These are phyloP conservation scores for Lasioglossum villosulum DNA, from an alignment of 2,888 invertebrate species.

Conservation along the genomic window DNA sequence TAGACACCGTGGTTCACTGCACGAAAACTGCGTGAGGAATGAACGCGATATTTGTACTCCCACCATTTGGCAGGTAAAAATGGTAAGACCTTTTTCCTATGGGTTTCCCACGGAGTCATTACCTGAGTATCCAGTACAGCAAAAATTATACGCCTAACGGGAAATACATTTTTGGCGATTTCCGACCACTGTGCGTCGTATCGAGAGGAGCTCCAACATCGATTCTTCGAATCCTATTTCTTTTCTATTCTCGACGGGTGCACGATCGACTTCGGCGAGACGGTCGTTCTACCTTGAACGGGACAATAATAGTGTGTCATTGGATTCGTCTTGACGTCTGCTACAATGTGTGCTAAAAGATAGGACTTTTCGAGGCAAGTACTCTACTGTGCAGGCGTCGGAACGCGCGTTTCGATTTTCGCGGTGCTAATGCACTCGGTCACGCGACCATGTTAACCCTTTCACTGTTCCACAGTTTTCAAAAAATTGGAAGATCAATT, in stretches of 20 bases:
- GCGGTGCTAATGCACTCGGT: conserved; percentile 8
- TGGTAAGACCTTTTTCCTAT: too few species aligned
- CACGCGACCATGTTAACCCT: conserved; percentile 17
- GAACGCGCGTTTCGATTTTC: neutral
- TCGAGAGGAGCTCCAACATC: neutral
- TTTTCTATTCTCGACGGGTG: neutral
- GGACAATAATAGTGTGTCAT: neutral
- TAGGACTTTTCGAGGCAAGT: too few species aligned
- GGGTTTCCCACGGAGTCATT: too few species aligned
- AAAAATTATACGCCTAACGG: too few species aligned
- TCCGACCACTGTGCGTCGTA: neutral
- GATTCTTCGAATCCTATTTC: neutral
- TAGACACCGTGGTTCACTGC: too few species aligned
- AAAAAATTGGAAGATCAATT: neutral
- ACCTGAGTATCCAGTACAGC: too few species aligned
- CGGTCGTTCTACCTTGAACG: neutral
- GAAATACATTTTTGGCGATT: too few species aligned
- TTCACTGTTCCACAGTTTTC: neutral
- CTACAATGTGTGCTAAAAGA: too few species aligned
- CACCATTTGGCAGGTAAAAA: too few species aligned
- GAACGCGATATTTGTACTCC: too few species aligned
- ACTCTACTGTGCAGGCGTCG: neutral
- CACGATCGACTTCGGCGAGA: neutral
- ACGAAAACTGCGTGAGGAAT: too few species aligned
- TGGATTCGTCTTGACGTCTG: too few species aligned